Base-by-base conservation (phyloP, 2,888 invertebrate genomes). In the Crepidodera aurea region DNA sequence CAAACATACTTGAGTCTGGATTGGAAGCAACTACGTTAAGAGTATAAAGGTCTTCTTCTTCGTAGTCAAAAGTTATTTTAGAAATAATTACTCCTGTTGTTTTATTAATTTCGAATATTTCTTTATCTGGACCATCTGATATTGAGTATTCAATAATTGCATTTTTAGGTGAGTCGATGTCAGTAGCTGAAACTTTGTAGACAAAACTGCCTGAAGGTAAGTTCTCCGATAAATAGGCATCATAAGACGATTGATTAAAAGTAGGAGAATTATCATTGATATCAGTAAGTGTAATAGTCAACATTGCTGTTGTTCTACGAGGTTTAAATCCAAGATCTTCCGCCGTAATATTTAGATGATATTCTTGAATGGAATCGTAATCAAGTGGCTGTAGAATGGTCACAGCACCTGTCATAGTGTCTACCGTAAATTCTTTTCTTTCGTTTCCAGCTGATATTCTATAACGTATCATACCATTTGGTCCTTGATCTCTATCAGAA, bases 211-310 rank as follows among this genome's bases (percentile, higher is more conserved):
- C 89, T 0, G 88, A 81, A 0, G 90, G 89, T 10, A 90, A 87
- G 77, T 96, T 96, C 83, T 97, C 96, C 0, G 90, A 86, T 40
- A 97, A 82, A 75, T 87, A 91, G 0, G 92, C 92, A 71, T 90
- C 86, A 76, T 92, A 96, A 51, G 85, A 81, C 0, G 87, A 84
- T 77, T 91, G 90, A 78, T 92, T 90, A 76, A 97, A 98, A 10
- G 84, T 83, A 0, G 97, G 97, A 7, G 94, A 89, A 79, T 97
- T 96, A 75, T 98, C 96, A 76, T 96, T 97, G 32, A 96, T 92
- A 77, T 98, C 97, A 0, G 93, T 93, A 1, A 98, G 84, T 54
- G 90, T 91, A 0, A 98, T 90, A 0, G 92, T 93, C 5, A 96
- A 82, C 71, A 91, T 90, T 0, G 93, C 93, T 3, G 90, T 89